These are phyloP conservation scores for Myotis vivesi DNA, from an alignment of 2,797 vertebrate species.

Conservation along the genomic window DNA sequence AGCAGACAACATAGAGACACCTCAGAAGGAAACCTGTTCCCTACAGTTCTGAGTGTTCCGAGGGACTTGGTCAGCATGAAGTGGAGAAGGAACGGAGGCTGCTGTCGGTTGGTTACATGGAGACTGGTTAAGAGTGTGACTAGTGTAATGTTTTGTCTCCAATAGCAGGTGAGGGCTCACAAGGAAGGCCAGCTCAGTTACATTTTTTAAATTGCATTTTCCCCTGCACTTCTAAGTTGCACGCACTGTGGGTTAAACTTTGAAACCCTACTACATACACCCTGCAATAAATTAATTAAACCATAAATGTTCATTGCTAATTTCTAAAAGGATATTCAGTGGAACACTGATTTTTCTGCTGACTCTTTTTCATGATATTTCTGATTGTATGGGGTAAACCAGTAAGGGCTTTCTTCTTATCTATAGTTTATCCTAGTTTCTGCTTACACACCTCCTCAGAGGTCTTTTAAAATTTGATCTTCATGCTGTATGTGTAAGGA, in stretches of 20 bases:
- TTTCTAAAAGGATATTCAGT: neutral
- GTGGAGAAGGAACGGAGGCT: neutral
- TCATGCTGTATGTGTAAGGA: neutral
- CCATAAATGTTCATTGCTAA: neutral
- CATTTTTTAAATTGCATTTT: constrained; percentile 12
- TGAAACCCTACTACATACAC: neutral
- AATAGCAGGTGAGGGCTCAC: neutral
- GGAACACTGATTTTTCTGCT: neutral
- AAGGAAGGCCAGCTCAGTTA: neutral
- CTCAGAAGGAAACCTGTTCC: neutral
- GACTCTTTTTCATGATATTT: neutral
- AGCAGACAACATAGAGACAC: neutral
- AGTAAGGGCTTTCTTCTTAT: neutral
- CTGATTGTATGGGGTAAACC: neutral
- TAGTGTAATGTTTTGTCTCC: neutral
- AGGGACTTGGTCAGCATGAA: neutral
- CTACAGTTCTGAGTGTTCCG: neutral
- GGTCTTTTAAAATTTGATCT: neutral
- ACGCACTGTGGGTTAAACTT: neutral
- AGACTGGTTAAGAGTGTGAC: neutral
- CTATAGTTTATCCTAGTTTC: neutral
- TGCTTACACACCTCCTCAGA: neutral
- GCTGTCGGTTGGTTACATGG: neutral
- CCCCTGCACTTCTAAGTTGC: neutral
- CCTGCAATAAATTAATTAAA: constrained; percentile 1